Evolutionary conservation across 2,797 vertebrate genomes (phyloP).

Genomic region (Tragopan temminckii): DNA sequence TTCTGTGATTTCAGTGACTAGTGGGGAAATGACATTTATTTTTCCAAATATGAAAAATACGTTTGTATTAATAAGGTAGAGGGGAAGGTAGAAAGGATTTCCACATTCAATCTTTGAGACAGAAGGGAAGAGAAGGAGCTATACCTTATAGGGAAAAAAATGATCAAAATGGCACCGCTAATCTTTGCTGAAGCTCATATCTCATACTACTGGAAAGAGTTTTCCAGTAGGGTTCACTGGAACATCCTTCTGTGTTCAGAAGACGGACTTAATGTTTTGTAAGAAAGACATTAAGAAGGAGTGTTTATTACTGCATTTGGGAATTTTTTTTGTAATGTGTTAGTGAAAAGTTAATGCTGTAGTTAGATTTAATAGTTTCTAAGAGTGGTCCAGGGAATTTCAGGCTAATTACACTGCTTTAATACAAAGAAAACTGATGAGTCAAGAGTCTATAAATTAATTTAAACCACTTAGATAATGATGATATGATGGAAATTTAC

Average conservation of each 20-base stretch:
- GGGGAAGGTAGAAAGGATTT: no score
- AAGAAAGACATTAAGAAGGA: neutral
- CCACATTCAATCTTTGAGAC: neutral
- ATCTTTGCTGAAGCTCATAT: neutral
- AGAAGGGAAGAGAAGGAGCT: neutral
- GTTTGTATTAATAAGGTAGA: neutral
- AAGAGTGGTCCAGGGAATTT: neutral
- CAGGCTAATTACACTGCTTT: neutral
- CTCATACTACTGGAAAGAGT: neutral
- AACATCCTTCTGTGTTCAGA: neutral
- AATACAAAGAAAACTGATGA: neutral
- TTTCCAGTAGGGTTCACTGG: neutral
- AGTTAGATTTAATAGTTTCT: neutral
- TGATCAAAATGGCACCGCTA: neutral
- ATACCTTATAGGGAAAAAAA: neutral
- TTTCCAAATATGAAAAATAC: neutral
- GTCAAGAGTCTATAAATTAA: neutral
- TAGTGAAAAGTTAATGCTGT: neutral
- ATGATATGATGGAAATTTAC: neutral
- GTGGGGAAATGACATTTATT: neutral
- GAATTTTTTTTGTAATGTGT: neutral
- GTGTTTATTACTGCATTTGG: neutral
- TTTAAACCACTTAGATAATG: neutral
- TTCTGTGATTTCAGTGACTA: neutral
- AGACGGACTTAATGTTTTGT: fast-evolving